phyloP scores from a whole-genome alignment of 2,888 invertebrate genomes.

The Aplocera efformata region DNA sequence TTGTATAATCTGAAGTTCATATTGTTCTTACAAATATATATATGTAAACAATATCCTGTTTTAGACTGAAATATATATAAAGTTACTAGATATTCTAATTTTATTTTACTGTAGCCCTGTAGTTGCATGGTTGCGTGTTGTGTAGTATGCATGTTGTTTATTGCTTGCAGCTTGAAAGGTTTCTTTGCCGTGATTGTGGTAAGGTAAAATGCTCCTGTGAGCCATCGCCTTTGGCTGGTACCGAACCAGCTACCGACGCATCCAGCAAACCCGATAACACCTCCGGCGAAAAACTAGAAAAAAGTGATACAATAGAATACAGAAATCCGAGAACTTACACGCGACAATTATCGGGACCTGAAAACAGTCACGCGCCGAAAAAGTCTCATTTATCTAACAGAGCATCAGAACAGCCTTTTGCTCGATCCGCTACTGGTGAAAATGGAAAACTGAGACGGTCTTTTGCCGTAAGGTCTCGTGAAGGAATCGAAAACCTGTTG shows the following conservation, averaged over 20 bases:
- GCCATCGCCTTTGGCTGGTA: conserved; percentile 34
- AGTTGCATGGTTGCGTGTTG: conserved; percentile 64
- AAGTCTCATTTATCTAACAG: conserved; percentile 39
- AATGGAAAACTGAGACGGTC: conserved; percentile 67
- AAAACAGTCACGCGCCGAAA: conserved; percentile 32
- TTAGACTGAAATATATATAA: conserved; percentile 1
- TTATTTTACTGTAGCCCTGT: conserved; percentile 27
- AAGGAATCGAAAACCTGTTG: conserved; percentile 68
- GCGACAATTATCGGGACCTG: conserved; percentile 52
- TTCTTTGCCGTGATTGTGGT: conserved; percentile 86
- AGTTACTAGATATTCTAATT: conserved; percentile 13
- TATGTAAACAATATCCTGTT: not conserved
- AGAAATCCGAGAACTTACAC: conserved; percentile 44
- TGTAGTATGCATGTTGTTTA: conserved; percentile 80
- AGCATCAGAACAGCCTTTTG: conserved; percentile 58
- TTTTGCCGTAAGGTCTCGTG: conserved; percentile 69
- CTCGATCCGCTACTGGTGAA: conserved; percentile 51
- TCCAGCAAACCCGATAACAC: conserved; percentile 27
- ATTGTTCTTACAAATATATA: not conserved
- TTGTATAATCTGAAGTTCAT: conserved; percentile 11
- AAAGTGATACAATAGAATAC: conserved; percentile 49
- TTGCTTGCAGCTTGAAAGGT: conserved; percentile 86
- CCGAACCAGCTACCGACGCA: conserved; percentile 29
- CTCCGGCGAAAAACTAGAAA: conserved; percentile 31
- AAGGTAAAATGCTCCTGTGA: conserved; percentile 84